Percentiles rank a stretch among this genome's conserved stretches.
Evolutionary conservation across 2,888 invertebrate genomes (phyloP).

Genomic region (Eristalinus sepulchralis): DNA sequence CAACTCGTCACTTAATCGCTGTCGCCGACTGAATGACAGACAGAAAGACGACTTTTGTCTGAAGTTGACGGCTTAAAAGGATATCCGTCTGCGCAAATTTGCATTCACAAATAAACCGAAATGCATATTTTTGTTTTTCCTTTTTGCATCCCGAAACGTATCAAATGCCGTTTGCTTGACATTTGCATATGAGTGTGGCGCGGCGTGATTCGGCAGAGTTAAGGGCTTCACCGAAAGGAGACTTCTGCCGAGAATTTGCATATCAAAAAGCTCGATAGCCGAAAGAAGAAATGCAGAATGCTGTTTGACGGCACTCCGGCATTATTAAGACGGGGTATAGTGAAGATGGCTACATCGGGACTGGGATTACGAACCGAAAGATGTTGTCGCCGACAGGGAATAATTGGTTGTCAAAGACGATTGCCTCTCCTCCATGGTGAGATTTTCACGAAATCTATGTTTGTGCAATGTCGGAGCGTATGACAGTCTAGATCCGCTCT

Average conservation of each 20-base stretch:
- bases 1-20: conserved; percentile 71
- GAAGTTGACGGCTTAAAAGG: conserved; percentile 65
- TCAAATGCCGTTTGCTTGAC: conserved; percentile 16
- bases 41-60: conserved; percentile 65
- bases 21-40: conserved; percentile 64
- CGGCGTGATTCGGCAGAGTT: background rate
- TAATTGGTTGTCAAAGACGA: conserved; percentile 46
- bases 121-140: conserved; percentile 33
- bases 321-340: conserved; percentile 28
- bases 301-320: conserved; percentile 26
- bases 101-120: conserved; percentile 53
- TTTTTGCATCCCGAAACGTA: conserved; percentile 11
- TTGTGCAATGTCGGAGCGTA: background rate
- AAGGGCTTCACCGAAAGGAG: conserved; percentile 23
- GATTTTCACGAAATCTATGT: conserved; percentile 23
- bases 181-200: conserved; percentile 47
- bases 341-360: background rate
- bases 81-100: conserved; percentile 43
- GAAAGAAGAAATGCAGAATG: conserved; percentile 26
- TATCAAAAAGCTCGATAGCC: conserved; percentile 60
- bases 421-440: background rate
- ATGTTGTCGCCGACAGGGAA: conserved; percentile 45
- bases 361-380: conserved; percentile 29
- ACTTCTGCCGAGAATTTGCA: conserved; percentile 37
- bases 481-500: background rate